Percentiles rank a stretch among this genome's conserved stretches.
Conservation (phyloP, 1,140 invertebrate species). For the Aleiodes sp. region DNA sequence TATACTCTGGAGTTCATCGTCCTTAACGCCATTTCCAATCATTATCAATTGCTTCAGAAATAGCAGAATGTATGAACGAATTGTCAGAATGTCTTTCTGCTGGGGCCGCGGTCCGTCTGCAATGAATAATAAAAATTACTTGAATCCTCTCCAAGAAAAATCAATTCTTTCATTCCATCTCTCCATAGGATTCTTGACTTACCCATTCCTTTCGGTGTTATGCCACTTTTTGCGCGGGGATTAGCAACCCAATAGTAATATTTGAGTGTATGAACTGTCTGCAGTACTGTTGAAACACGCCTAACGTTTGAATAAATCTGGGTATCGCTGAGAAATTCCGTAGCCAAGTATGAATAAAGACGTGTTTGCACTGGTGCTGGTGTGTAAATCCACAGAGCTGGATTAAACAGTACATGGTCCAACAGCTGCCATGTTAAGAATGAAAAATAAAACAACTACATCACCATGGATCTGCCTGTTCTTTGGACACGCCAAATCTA, state of each 20-base stretch:
- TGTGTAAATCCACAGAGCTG: constrained; percentile 98
- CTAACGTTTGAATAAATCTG: constrained; percentile 98
- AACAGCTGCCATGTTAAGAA: constrained; percentile 91
- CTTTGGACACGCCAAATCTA: constrained; percentile 68
- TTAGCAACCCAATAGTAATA: constrained; percentile 99
- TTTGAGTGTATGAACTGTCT: constrained; percentile 98
- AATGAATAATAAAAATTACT: constrained; percentile 44
- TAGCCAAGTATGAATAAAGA: constrained; percentile 96
- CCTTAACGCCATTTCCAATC: constrained; percentile 96
- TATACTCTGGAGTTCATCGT: constrained; percentile 98
- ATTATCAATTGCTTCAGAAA: constrained; percentile 97
- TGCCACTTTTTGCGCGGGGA: constrained; percentile 93
- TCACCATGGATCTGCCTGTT: constrained; percentile 71
- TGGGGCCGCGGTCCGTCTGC: constrained; percentile 92
- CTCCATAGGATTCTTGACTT: constrained; percentile 50
- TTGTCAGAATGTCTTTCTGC: constrained; percentile 92
- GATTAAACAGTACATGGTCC: constrained; percentile 99
- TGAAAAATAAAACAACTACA: constrained; percentile 80
- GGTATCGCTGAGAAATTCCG: constrained; percentile 96
- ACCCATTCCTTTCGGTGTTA: constrained; percentile 94
- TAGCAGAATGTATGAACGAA: constrained; percentile 93
- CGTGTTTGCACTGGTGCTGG: constrained; percentile 95
- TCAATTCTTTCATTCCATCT: background rate
- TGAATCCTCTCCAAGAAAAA: background rate
- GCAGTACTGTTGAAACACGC: constrained; percentile 94